A percentile compares a stretch with the other conserved stretches of the same genome.
Evolutionary conservation across 2,797 vertebrate species (phyloP).

Genomic region (Pelochelys cantorii): DNA sequence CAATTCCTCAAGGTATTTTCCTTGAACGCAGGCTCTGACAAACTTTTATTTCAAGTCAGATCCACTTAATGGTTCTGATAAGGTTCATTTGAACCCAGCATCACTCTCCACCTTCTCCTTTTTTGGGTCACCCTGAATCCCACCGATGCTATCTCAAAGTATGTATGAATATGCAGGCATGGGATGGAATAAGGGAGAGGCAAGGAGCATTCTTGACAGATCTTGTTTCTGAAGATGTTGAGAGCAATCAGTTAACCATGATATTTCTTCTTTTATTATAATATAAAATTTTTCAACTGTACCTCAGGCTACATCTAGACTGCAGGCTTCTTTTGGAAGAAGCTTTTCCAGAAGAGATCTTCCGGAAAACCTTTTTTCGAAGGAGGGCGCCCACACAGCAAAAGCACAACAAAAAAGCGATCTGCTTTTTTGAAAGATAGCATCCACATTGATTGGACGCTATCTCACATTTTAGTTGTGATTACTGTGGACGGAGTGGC

Average conservation of each 20-base stretch:
- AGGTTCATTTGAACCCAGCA: not conserved
- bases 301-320: not conserved
- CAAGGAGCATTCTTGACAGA: not conserved
- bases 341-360: too few species aligned
- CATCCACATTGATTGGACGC: too few species aligned
- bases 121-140: not conserved
- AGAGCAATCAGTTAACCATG: not conserved
- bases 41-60: not conserved
- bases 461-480: too few species aligned
- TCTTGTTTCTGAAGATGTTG: not conserved
- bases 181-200: not conserved
- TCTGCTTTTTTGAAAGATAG: too few species aligned
- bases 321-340: too few species aligned
- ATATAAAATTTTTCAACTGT: not conserved
- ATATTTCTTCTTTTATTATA: not conserved
- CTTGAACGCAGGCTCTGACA: accelerated
- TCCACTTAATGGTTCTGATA: not conserved
- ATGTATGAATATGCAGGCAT: accelerated
- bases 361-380: too few species aligned
- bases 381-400: too few species aligned
- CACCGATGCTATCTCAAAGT: not conserved
- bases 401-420: too few species aligned
- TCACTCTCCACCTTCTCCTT: not conserved
- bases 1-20: not conserved
- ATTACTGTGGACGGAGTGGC: too few species aligned